These are phyloP conservation scores for Bergia sp. DNA, from an alignment of 92 coral and sea anemone genomes.

Conservation along the genomic window DNA sequence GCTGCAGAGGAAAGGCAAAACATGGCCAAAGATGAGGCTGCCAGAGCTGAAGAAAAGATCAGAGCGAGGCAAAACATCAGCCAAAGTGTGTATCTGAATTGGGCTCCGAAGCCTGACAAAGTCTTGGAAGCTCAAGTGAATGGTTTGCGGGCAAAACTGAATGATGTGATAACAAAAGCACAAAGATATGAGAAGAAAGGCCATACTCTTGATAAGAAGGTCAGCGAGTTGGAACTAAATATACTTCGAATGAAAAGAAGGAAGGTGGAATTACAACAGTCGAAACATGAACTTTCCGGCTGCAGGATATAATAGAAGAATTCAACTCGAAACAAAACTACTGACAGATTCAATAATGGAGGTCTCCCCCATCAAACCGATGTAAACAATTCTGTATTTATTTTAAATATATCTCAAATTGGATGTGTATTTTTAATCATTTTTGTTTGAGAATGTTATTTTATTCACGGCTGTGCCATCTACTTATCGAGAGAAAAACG, in stretches of 20 bases:
- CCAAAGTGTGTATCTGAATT: conserved; percentile 27
- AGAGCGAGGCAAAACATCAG: conserved; percentile 30
- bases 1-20: conserved; percentile 14
- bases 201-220: conserved; percentile 19
- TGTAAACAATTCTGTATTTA: conserved; percentile 10
- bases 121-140: conserved; percentile 39
- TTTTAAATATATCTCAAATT: neutral
- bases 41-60: conserved; percentile 23
- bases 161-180: conserved; percentile 20
- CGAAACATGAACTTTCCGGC: conserved; percentile 39
- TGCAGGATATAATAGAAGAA: conserved; percentile 8
- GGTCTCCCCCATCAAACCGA: neutral
- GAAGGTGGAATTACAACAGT: conserved; percentile 31
- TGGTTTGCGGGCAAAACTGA: conserved; percentile 21
- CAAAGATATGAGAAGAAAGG: conserved; percentile 21
- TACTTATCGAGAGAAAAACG: neutral
- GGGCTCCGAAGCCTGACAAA: conserved; percentile 40
- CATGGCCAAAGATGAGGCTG: conserved; percentile 31
- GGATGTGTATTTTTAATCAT: neutral
- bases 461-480: neutral
- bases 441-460: neutral
- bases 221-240: conserved; percentile 17
- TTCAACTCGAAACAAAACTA: neutral
- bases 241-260: conserved; percentile 17
- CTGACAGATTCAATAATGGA: neutral